Base-by-base conservation (phyloP, 2,888 invertebrate genomes). In the Ophion costatus region DNA sequence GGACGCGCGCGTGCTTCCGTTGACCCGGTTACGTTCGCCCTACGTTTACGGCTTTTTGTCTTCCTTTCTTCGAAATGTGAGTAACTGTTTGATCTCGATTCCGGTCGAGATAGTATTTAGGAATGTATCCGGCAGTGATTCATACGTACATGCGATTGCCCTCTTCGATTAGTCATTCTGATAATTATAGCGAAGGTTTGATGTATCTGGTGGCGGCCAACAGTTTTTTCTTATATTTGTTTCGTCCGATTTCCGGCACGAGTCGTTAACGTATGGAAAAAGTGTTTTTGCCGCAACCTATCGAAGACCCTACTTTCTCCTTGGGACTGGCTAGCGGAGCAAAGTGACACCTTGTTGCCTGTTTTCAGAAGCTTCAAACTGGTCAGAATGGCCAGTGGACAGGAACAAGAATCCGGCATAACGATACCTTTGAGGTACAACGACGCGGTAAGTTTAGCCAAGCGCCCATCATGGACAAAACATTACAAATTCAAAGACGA, bases 351-450 rank as follows among this genome's bases (percentile, higher is more conserved):
- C 24, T 64, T n/a, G 7, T 64, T 64, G 5, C 17, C 7, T 51
- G 4, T 61, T 86, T 87, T 14, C 84, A 93, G 92, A 84, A 90
- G 91, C 85, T 93, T 93, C 86, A 92, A 91, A 83, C 84, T 93
- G 56, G 90, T 92, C 86, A 93, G 91, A 81, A 93, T 93, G 93
- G 87, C 93, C 1, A 91, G 89, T 22, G 90, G 88, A 82, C 90
- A 90, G 83, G 93, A 93, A 20, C 91, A 92, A 24, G 93, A 93
- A 77, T 86, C 91, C 33, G 91, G 91, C 0, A 90, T 93, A 74
- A 92, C 92, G 20, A 92, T 94, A 88, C 93, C 93, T 56, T 83
- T 94, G 45, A 93, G 92, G 63, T 93, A 91, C 80, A 93, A 92
- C 84, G 92, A 94, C 78, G 67, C 90, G 42, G 93, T 94, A 88